Base-by-base conservation (phyloP, 2,797 vertebrate genomes). In the Vireo griseus region DNA sequence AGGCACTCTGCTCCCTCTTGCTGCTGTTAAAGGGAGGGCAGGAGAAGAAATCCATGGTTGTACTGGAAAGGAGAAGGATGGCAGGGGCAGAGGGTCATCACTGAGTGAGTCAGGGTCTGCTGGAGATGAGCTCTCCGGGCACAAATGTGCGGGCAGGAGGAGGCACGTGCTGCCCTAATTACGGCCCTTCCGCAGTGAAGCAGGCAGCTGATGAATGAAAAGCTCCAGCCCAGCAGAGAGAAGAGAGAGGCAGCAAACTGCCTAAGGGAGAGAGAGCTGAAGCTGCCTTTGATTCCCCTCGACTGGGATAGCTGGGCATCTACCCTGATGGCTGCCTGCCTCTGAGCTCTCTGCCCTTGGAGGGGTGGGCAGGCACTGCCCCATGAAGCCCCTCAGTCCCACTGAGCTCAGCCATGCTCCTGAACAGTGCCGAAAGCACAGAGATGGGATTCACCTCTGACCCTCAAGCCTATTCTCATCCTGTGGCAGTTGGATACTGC, bases 81-180 rank as follows among this genome's bases (percentile, higher is more conserved):
- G 37, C 66, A 72, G 74, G 24, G 33, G 58, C 42, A 77, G 65
- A 83, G 45, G 37, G n/a, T 93, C 79, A 77, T 89, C 29, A 2
- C 20, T 71, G 82, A 29, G 39, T 94, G 92, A 93, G 54, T 94
- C 81, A 84, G 66, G 68, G 55, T 90, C 83, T 94, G 74, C 19
- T 73, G 90, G 85, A 79, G 83, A 80, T 86, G 78, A 54, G 54
- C 26, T 83, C 44, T 84, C 48, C 0, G 0, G 45, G 55, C 16
- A 24, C 4, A 24, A 88, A 61, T 12, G 3, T 5, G 3, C 62
- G 57, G 44, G 74, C 81, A 90, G 75, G 63, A 91, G 77, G 87
- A 85, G 62, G 61, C 91, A 91, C 2, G 1, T 14, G 19, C 75
- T 94, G 74, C 72, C 80, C 74, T 92, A 73, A 91, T 92, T 90